Base-by-base conservation (phyloP, 2,888 invertebrate genomes). In the Incurvaria masculella region DNA sequence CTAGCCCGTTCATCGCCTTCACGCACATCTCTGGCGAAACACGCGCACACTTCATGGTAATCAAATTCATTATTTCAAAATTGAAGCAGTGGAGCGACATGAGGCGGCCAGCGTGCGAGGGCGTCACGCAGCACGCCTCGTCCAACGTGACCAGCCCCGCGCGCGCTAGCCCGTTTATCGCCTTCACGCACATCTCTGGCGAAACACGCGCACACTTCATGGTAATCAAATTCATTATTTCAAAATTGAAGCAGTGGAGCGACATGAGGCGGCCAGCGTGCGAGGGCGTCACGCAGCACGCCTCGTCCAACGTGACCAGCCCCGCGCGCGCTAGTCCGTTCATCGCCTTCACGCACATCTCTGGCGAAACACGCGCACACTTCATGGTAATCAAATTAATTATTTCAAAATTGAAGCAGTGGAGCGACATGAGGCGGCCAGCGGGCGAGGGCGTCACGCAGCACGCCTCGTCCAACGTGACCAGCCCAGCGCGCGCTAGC, bases 11-110 rank as follows among this genome's bases (percentile, higher is more conserved):
- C 66, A 91, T 79, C 53, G 87, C 86, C 59, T 81, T 82, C 52
- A 87, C 78, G 60, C 88, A 89, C 59, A 90, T 69, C 56, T 89
- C 89, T 89, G 66, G n/a, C n/a, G n/a, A n/a, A n/a, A n/a, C n/a
- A n/a, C n/a, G n/a, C n/a, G n/a, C n/a, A n/a, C n/a, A n/a, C 76
- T 83, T 76, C 63, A 80, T 80, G 56, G n/a, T n/a, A n/a, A 88
- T 86, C 41, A 80, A 65, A 61, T 86, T 87, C 86, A 91, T 89
- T 2, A 91, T 90, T 57, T 85, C 84, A 62, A 88, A 84, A 48
- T 86, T 84, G 44, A 87, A 62, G 59, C 82, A 85, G 64, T 83
- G 87, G 49, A 84, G 72, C 4, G 90, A 88, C 89, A 91, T 89
- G 33, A 89, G 72, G 21, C 74, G 68, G 0, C 90, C 90, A 1